A percentile compares a stretch with the other conserved stretches of the same genome.
These are phyloP conservation scores for Crematogaster levior DNA, from an alignment of 2,888 invertebrate species.

Conservation along the genomic window DNA sequence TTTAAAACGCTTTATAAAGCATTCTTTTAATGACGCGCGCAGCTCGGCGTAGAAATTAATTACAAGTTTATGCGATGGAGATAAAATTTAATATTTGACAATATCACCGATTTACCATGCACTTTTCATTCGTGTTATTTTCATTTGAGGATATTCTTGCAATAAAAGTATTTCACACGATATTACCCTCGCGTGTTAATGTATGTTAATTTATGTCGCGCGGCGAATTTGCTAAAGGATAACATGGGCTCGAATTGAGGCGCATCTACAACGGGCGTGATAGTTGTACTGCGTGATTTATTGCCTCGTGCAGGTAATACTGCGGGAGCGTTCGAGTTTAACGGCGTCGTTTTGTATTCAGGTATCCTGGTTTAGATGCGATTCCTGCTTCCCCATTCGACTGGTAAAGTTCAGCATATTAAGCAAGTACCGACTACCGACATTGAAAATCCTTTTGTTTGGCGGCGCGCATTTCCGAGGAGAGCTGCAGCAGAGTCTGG, in stretches of 20 bases:
- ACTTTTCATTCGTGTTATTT: constrained; percentile 8
- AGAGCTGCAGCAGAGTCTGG: constrained; percentile 64
- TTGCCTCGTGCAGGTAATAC: constrained; percentile 44
- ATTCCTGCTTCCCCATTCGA: constrained; percentile 67
- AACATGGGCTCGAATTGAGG: constrained; percentile 43
- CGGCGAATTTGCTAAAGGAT: constrained; percentile 52
- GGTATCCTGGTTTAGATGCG: constrained; percentile 73
- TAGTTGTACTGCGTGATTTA: constrained; percentile 40
- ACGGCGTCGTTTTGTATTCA: constrained; percentile 57
- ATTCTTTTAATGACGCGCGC: not conserved
- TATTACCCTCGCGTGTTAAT: constrained; percentile 45
- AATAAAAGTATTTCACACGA: constrained; percentile 21
- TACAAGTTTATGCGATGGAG: not conserved
- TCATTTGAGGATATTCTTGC: constrained; percentile 19
- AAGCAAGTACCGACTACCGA: constrained; percentile 70
- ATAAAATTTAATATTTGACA: constrained; percentile 34
- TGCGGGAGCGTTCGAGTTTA: constrained; percentile 34
- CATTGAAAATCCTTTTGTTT: constrained; percentile 66
- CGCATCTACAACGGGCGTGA: constrained; percentile 44
- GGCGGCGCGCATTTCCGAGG: constrained; percentile 74
- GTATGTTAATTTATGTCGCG: constrained; percentile 54
- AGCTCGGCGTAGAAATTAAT: constrained; percentile 11
- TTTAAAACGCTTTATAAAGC: constrained; percentile 14
- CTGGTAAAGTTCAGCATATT: constrained; percentile 69
- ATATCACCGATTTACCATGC: constrained; percentile 24